Base-by-base conservation (phyloP, 2,888 invertebrate species). In the Drosophila neonasuta region DNA sequence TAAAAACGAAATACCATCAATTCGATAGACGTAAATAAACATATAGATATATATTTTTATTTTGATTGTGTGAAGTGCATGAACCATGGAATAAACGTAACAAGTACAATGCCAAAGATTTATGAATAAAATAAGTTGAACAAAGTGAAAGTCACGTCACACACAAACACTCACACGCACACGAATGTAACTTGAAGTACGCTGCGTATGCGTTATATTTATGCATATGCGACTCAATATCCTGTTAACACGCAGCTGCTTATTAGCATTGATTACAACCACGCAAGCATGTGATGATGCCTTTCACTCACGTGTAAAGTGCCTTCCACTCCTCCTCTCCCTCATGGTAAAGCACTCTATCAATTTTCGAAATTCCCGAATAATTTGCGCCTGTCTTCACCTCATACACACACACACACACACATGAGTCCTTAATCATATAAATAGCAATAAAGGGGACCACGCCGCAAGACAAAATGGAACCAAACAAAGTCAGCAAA, bases 181-280 rank as follows among this genome's bases (percentile, higher is more conserved):
- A 70, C 57, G 61, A 32, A 42, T 41, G 41, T 52, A 46, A 61
- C 30, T 36, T 61, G 50, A 65, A 44, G 62, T 54, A 71, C 64
- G 49, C 34, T 48, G 83, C 83, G 79, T 80, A 80, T 85, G 58
- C 74, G 68, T 66, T 36, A 77, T 82, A 73, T 79, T 59, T 52
- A 48, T 50, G 6, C 58, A 71, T 71, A 83, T 74, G 66, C 51
- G 46, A 79, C 65, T 74, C 86, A 71, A 81, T 85, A 87, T 66
- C 60, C 62, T 50, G 49, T 9, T 10, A 63, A 39, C 87, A 87
- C 81, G 81, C 81, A 75, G 45, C 63, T 39, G 36, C 59, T 55
- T 54, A 75, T 75, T 75, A 74, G 56, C 79, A 78, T 75, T 76
- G 75, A 76, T 78, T 67, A 75, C 55, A 70, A 13, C 70, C 74